Conservation (phyloP, 2,888 invertebrate genomes). For the Cephalotes varians region DNA sequence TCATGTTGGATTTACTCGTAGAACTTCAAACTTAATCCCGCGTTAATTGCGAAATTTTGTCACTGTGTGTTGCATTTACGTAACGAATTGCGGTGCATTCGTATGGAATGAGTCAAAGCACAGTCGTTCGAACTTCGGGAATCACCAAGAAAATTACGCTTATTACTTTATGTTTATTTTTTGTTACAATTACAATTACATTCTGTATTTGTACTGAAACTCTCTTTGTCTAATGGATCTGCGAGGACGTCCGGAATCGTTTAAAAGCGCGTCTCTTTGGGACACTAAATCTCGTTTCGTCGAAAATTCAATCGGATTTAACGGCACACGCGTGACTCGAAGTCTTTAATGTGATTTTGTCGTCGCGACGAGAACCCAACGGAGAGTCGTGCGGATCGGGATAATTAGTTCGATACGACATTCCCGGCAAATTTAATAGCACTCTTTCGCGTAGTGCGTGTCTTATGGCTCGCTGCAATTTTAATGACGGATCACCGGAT, state of each 20-base stretch:
- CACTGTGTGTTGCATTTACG: not conserved
- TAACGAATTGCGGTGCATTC: not conserved
- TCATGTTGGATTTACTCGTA: not conserved
- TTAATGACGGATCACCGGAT: slow-evolving; percentile 47
- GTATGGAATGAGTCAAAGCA: not conserved
- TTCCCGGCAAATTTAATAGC: slow-evolving; percentile 41
- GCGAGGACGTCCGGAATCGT: not conserved
- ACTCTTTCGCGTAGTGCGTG: slow-evolving; percentile 31
- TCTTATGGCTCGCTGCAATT: slow-evolving; percentile 40
- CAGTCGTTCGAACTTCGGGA: not conserved
- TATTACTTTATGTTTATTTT: not conserved
- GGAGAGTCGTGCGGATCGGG: not conserved
- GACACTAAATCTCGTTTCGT: not conserved
- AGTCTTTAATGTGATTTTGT: slow-evolving; percentile 28
- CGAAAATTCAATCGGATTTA: slow-evolving; percentile 34
- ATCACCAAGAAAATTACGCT: not conserved
- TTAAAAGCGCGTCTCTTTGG: not conserved
- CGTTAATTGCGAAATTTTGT: not conserved
- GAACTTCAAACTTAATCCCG: not conserved
- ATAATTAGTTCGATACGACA: slow-evolving; percentile 47
- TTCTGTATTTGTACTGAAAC: not conserved
- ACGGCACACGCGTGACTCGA: slow-evolving; percentile 11
- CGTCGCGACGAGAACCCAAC: not conserved
- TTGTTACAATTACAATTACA: not conserved
- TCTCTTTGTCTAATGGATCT: not conserved